Evolutionary conservation across 2,797 vertebrate genomes (phyloP), one percentile per base, ranked within the genome.

Genomic region (Crypturellus tataupa): DNA sequence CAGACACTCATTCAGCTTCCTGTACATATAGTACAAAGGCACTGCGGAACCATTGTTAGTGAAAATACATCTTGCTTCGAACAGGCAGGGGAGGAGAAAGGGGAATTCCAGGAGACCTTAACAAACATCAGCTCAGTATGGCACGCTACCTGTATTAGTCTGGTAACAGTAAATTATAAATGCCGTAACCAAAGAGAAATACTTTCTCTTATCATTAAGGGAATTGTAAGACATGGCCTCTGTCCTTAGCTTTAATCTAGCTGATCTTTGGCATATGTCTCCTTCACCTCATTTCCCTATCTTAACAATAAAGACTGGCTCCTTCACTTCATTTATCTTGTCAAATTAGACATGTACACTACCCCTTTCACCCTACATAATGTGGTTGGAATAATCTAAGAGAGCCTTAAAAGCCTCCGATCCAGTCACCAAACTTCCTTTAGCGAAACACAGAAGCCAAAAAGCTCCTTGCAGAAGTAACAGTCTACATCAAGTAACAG

Each of bases 241-340:
- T 42, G 47, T 42, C 94, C 85, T 79, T 71, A 82, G 44, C 37
- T 49, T 7, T 0, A 77, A 71, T 75, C 85, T 96, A 73, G 58
- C 89, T 85, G 87, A 91, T 95, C 78, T 94, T 96, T 85, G 80
- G 60, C 87, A 75, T 64, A 79, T 40, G 78, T 95, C 80, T 90
- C 60, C 49, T 79, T 91, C 94, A 94, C 80, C 60, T 90, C 91
- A 80, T 97, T 95, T 96, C 53, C 87, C 75, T 90, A 86, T 90
- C 85, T 91, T 86, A 82, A 3, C 91, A 95, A 94, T 96, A 93
- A 92, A 93, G 93, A 96, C 70, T 93, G 68, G 62, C 72, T 93
- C 87, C 85, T 84, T 96, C 91, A 94, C 96, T 95, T 93, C 91
- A 95, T 95, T 65, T 95, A 2, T 96, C 94, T 96, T 96, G 89